A percentile compares a stretch with the other conserved stretches of the same genome.
phyloP scores from a whole-genome alignment of 2,888 invertebrate species.

The Cepaea hortensis region DNA sequence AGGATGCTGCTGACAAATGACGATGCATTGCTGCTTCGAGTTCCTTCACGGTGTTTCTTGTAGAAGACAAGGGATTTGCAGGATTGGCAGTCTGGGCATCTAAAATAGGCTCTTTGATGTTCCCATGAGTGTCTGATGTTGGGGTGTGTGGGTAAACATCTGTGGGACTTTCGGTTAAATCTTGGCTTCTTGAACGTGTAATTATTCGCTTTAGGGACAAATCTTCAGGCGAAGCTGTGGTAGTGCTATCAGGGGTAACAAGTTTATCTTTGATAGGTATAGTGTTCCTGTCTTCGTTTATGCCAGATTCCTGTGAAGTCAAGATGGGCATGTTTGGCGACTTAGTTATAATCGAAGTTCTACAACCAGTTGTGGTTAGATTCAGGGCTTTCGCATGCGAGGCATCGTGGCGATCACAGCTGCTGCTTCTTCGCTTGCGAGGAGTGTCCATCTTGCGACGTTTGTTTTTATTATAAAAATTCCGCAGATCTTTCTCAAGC shows the following conservation, averaged over 20 bases:
- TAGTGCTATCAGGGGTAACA: neutral
- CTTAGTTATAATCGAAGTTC: neutral
- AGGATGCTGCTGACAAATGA: slow-evolving; percentile 80
- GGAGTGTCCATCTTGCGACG: slow-evolving; percentile 74
- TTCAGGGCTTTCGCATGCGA: slow-evolving; percentile 12
- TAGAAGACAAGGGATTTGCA: slow-evolving; percentile 3
- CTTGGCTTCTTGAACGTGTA: neutral
- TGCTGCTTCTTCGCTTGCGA: slow-evolving; percentile 65
- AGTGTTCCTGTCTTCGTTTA: neutral
- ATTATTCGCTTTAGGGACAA: slow-evolving; percentile 41
- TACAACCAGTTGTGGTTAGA: slow-evolving; percentile 19
- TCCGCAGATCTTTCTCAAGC: slow-evolving; percentile 23
- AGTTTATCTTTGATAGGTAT: neutral
- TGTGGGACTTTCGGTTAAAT: slow-evolving; percentile 18
- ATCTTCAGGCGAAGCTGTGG: slow-evolving; percentile 47
- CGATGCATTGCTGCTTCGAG: slow-evolving; percentile 97
- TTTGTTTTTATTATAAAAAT: slow-evolving; percentile 68
- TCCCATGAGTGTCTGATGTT: neutral
- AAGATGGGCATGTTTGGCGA: neutral
- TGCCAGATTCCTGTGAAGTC: neutral
- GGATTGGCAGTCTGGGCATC: neutral
- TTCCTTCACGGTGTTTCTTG: slow-evolving; percentile 85
- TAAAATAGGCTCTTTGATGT: neutral
- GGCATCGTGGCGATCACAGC: slow-evolving; percentile 19
- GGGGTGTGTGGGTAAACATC: neutral